These are phyloP conservation scores for Hylia prasina DNA, from an alignment of 2,113 vertebrate genomes.

Conservation along the genomic window DNA sequence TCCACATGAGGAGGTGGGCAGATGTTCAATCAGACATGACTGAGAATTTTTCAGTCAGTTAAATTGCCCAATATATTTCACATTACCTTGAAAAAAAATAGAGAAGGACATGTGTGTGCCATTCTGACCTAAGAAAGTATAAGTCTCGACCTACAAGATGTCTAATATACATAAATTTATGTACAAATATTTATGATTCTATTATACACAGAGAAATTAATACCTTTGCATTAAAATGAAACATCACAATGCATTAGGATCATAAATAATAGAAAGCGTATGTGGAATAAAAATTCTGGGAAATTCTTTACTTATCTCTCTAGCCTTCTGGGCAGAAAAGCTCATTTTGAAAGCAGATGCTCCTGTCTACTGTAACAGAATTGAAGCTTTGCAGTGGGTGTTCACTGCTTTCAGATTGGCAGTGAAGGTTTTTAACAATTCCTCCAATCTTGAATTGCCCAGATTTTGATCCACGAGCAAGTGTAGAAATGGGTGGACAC, in stretches of 20 bases:
- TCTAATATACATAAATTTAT: not conserved
- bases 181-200: not conserved
- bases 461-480: not conserved
- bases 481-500: not conserved
- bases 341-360: not conserved
- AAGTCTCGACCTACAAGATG: not conserved
- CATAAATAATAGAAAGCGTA: not conserved
- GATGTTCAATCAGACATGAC: not conserved
- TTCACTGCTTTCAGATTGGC: not conserved
- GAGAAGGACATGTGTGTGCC: not conserved
- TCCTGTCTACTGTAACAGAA: not conserved
- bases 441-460: not conserved
- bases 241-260: not conserved
- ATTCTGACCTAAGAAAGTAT: not conserved
- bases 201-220: not conserved
- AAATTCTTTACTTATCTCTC: not conserved
- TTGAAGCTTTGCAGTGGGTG: not conserved
- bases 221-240: not conserved
- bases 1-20: constrained; percentile 3
- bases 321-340: not conserved
- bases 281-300: not conserved
- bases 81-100: not conserved
- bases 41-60: not conserved
- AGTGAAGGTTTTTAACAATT: not conserved
- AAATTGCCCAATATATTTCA: constrained; percentile 11